Evolutionary conservation across 2,797 vertebrate species (phyloP), one percentile per base, ranked within the genome.

Genomic region (Stomatorhinus walkeri): DNA sequence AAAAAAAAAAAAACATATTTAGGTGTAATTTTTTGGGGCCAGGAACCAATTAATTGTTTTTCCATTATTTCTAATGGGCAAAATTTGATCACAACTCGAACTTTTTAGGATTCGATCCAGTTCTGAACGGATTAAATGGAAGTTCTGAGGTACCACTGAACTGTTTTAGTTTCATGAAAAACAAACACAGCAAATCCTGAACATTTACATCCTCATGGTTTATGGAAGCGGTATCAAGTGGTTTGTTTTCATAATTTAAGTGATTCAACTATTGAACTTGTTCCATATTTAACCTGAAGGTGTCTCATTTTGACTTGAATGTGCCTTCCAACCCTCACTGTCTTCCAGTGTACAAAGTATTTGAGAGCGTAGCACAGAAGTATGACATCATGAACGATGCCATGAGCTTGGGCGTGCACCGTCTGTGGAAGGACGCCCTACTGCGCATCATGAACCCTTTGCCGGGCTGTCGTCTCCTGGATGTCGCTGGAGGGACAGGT

Each of bases 321-420:
- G 0, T 76, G 68, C 68, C 68, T 19, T 32, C 32, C 68, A 61
- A 24, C 5, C 12, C 14, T 28, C 7, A 48, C 3, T 88, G 36
- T 40, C 28, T 89, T 9, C 32, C 92, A 99, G 98, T 99, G 84
- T 97, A 99, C 87, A 95, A 96, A 76, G 97, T 99, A 10, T 99
- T 99, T 95, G 96, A 99, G 94, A 98, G 92, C 1, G 98, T 99
- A 90, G 98, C 98, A 0, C 94, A 96, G 94, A 99, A 98, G 76
- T 99, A 99, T 0, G 98, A 99, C 22, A 19, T 98, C 0, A 99
- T 99, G 98, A 99, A 99, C 5, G 98, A 99, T n/a, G 96, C 97
- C 12, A 99, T 99, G 98, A 98, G 96, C 92, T 90, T 99, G 32
- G 98, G 98, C 36, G 93, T 99, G 85, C 98, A 99, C 91, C 96